phyloP scores from a whole-genome alignment of 2,888 invertebrate species.

The Patella ulyssiponensis region DNA sequence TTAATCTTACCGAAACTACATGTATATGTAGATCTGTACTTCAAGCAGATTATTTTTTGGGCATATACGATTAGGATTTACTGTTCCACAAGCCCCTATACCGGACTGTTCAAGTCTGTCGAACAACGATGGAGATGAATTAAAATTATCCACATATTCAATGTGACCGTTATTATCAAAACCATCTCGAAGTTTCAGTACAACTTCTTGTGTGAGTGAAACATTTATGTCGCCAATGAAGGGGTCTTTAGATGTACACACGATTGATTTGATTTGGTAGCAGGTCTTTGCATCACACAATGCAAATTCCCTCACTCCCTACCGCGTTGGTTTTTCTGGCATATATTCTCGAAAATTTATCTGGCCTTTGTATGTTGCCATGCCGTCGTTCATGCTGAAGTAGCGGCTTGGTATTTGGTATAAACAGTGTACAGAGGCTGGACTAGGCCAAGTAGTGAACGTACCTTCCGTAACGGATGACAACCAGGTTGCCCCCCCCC shows the following conservation, averaged over 20 bases:
- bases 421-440: conserved; percentile 21
- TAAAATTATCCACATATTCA: conserved; percentile 34
- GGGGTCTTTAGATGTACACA: conserved; percentile 16
- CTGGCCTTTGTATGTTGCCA: conserved; percentile 37
- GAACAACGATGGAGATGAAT: conserved; percentile 28
- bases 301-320: conserved; percentile 32
- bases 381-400: conserved; percentile 27
- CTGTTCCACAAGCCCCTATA: conserved; percentile 35
- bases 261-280: conserved; percentile 26
- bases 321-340: conserved; percentile 29
- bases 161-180: conserved; percentile 33
- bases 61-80: no score
- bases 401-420: conserved; percentile 23
- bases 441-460: conserved; percentile 9
- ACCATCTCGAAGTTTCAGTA: conserved; percentile 22
- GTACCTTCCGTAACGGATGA: conserved; percentile 16
- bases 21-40: no score
- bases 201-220: conserved; percentile 28
- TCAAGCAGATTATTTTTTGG: no score
- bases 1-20: no score
- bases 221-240: conserved; percentile 16
- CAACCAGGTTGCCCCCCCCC: not conserved
- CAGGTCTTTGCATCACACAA: conserved; percentile 36
- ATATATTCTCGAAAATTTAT: conserved; percentile 32
- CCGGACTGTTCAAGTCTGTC: conserved; percentile 18